Evolutionary conservation across 2,888 invertebrate genomes (phyloP).

Genomic region (Galerucella calmariensis): DNA sequence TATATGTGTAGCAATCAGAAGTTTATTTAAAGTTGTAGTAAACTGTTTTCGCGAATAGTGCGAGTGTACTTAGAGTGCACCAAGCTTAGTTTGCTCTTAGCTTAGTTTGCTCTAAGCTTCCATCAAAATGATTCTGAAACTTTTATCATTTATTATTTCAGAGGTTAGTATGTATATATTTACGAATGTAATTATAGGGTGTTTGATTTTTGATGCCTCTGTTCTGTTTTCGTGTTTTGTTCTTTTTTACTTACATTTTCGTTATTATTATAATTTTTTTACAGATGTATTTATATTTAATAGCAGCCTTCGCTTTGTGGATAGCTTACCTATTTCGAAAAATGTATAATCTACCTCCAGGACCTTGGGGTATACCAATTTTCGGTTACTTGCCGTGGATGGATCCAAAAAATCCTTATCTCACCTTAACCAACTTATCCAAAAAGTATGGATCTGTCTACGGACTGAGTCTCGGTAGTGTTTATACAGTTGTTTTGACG

Average conservation of each 20-base stretch:
- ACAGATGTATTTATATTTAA: conserved; percentile 49
- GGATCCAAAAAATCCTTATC: conserved; percentile 75
- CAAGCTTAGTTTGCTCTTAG: neutral
- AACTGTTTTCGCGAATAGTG: conserved; percentile 2
- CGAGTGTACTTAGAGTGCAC: conserved; percentile 5
- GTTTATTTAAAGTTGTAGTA: neutral
- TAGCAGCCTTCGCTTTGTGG: conserved; percentile 40
- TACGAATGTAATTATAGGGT: too few relatives aligned
- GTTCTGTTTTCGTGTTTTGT: too few relatives aligned
- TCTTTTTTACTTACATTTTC: too few relatives aligned
- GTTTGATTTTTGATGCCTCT: too few relatives aligned
- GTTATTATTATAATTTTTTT: conserved; percentile 37
- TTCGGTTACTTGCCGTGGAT: conserved; percentile 84
- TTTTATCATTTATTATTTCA: neutral
- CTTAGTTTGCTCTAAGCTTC: neutral
- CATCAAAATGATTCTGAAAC: neutral
- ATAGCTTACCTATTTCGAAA: conserved; percentile 41
- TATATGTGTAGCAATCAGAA: neutral
- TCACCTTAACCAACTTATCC: conserved; percentile 75
- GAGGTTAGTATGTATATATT: neutral
- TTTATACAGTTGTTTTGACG: conserved; percentile 81
- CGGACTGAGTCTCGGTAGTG: conserved; percentile 78
- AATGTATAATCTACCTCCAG: conserved; percentile 73
- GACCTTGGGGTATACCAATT: conserved; percentile 82
- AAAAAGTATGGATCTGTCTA: conserved; percentile 80